phyloP scores from a whole-genome alignment of 2,797 vertebrate genomes.

The Urophycis tenuis region DNA sequence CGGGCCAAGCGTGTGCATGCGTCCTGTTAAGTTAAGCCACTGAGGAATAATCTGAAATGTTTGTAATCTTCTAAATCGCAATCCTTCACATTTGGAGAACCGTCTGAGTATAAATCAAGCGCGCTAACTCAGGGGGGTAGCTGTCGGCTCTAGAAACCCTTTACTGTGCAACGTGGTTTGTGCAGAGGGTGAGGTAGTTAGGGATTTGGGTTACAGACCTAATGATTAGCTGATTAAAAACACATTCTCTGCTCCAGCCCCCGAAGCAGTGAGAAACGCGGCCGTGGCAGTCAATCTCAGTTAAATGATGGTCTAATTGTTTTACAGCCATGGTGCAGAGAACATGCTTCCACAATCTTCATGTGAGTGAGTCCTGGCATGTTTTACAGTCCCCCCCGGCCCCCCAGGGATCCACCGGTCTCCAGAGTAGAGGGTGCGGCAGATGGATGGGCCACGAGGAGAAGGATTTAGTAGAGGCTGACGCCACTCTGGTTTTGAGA shows the following conservation, averaged over 20 bases:
- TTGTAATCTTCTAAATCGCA: slow-evolving; percentile 32
- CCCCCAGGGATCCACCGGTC: slow-evolving; percentile 28
- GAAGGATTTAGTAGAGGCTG: slow-evolving; percentile 28
- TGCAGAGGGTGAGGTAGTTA: slow-evolving; percentile 59
- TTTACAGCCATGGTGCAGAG: not conserved
- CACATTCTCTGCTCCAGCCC: slow-evolving; percentile 18
- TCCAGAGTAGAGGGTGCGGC: slow-evolving; percentile 12
- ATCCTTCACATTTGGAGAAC: slow-evolving; percentile 31
- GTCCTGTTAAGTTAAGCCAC: not conserved
- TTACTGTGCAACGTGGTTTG: slow-evolving; percentile 58
- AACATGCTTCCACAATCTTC: slow-evolving; percentile 4
- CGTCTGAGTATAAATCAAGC: slow-evolving; percentile 32
- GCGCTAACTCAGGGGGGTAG: slow-evolving; percentile 70
- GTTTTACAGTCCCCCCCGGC: slow-evolving; percentile 16
- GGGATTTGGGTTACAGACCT: slow-evolving; percentile 42
- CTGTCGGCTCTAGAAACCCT: slow-evolving; percentile 68
- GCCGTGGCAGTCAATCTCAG: not conserved
- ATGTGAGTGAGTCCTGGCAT: slow-evolving; percentile 11
- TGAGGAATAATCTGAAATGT: not conserved
- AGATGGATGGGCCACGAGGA: slow-evolving; percentile 8
- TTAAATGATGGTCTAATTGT: slow-evolving; percentile 8
- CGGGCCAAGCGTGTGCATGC: not conserved
- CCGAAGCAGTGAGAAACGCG: not conserved
- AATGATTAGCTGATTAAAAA: slow-evolving; percentile 41
- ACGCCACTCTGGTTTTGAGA: slow-evolving; percentile 2